These are phyloP conservation scores for Stegodyphus dumicola DNA, from an alignment of 1,140 invertebrate species.

Conservation along the genomic window DNA sequence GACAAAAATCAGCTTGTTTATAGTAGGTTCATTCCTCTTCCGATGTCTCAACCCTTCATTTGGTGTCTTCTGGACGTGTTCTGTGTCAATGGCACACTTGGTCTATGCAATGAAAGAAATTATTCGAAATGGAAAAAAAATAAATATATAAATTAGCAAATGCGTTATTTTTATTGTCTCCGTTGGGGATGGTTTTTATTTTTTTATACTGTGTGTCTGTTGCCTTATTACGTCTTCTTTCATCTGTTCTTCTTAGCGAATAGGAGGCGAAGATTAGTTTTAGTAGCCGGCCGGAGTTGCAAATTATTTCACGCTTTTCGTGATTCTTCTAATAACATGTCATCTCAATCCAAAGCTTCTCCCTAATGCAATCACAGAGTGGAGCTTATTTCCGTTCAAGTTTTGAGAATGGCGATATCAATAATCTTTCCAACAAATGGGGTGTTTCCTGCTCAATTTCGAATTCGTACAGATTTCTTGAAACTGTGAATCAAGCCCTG, in stretches of 20 bases:
- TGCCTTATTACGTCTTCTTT: conserved; percentile 51
- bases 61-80: conserved; percentile 45
- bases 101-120: conserved; percentile 22
- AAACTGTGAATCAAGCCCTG: too few relatives aligned
- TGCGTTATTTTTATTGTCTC: conserved; percentile 48
- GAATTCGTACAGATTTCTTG: too few relatives aligned
- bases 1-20: neutral
- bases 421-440: too few relatives aligned
- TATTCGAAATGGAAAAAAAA: conserved; percentile 12
- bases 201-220: conserved; percentile 57
- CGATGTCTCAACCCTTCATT: neutral
- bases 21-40: neutral
- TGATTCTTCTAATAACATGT: too few relatives aligned
- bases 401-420: too few relatives aligned
- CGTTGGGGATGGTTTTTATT: conserved; percentile 45
- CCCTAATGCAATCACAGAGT: too few relatives aligned
- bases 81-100: conserved; percentile 24
- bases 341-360: too few relatives aligned
- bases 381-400: too few relatives aligned
- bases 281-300: neutral
- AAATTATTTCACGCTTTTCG: too few relatives aligned
- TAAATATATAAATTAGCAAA: conserved; percentile 24
- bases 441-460: too few relatives aligned
- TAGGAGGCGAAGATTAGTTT: conserved; percentile 22
- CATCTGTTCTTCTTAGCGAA: conserved; percentile 36